Evolutionary conservation across 2,797 vertebrate species (phyloP).

Genomic region (Lycodopsis pacificus): DNA sequence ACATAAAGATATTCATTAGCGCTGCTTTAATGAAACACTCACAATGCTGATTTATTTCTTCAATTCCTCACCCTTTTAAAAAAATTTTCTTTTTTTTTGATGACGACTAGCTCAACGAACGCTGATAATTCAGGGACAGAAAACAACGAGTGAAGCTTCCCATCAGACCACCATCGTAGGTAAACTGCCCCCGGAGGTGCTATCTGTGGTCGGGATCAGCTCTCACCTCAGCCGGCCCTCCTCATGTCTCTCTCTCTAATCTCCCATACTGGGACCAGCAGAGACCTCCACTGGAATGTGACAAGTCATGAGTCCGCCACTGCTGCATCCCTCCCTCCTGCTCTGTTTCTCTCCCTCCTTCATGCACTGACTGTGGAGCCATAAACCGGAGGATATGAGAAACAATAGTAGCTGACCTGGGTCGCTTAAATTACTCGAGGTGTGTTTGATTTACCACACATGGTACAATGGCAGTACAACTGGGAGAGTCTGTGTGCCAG

Average conservation of each 20-base stretch:
- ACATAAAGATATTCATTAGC: not conserved
- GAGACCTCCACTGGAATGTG: constrained; percentile 74
- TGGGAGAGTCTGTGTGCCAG: constrained; percentile 27
- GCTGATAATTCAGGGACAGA: constrained; percentile 9
- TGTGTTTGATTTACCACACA: constrained; percentile 69
- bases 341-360: constrained; percentile 19
- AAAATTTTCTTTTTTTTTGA: not conserved
- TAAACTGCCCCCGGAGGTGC: constrained; percentile 49
- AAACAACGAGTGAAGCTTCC: constrained; percentile 11
- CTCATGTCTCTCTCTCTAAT: constrained; percentile 65
- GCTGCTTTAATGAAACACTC: constrained; percentile 5
- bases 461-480: constrained; percentile 41
- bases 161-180: constrained; percentile 52
- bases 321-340: constrained; percentile 46
- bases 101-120: not conserved
- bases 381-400: constrained; percentile 79
- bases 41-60: not conserved
- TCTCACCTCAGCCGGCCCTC: constrained; percentile 72
- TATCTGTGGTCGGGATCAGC: constrained; percentile 75
- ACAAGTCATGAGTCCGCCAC: constrained; percentile 73
- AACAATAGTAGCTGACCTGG: constrained; percentile 66
- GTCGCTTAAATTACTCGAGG: constrained; percentile 71
- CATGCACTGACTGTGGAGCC: constrained; percentile 39
- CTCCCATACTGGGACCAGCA: constrained; percentile 66
- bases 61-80: too few relatives aligned